Conservation (phyloP, 1,140 invertebrate genomes). For the Drosophila busckii region DNA sequence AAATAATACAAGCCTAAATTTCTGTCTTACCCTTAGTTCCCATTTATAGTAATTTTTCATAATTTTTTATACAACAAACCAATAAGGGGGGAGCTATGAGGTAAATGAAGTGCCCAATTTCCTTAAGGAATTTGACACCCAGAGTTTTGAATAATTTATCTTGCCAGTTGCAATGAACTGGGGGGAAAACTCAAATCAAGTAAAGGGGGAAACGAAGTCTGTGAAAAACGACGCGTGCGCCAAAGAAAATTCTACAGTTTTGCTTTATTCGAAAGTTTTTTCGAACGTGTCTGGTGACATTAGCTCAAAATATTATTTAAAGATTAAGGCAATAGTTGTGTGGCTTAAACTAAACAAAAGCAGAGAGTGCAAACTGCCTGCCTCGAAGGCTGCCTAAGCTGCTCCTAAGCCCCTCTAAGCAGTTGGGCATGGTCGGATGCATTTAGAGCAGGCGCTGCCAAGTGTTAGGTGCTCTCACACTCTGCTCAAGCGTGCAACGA, state of each 20-base stretch:
- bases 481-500: conserved; percentile 25
- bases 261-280: conserved; percentile 5
- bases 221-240: conserved; percentile 49
- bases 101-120: conserved; percentile 71
- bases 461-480: conserved; percentile 65
- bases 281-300: conserved; percentile 7
- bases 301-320: conserved; percentile 16
- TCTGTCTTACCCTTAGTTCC: background rate
- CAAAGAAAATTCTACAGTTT: conserved; percentile 12
- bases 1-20: too few relatives aligned
- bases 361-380: conserved; percentile 8
- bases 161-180: conserved; percentile 19
- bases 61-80: conserved; percentile 27
- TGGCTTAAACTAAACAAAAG: conserved; percentile 7
- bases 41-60: conserved; percentile 54
- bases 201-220: conserved; percentile 19
- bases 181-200: background rate
- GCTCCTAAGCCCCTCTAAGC: conserved; percentile 48
- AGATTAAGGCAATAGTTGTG: conserved; percentile 5
- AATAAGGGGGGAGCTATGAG: conserved; percentile 32
- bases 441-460: conserved; percentile 6
- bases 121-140: conserved; percentile 58
- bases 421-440: conserved; percentile 23
- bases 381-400: conserved; percentile 26
- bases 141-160: conserved; percentile 45